Conservation (phyloP, 2,113 vertebrate species). For the Microcebus ravelobensis region DNA sequence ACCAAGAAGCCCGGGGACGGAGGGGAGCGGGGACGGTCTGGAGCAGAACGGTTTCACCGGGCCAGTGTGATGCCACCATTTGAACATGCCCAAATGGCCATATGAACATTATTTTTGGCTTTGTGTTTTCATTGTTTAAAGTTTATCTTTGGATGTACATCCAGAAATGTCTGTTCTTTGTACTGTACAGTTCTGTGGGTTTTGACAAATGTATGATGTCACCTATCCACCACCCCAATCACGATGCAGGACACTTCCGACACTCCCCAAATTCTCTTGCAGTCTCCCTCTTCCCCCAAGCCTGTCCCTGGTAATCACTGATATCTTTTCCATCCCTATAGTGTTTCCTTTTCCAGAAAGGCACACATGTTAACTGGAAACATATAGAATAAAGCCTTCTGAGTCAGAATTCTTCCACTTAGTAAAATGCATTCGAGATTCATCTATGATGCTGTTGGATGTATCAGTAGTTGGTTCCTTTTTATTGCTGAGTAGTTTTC, state of each 20-base stretch:
- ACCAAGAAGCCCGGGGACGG: neutral
- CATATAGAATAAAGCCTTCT: neutral
- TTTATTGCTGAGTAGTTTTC: neutral
- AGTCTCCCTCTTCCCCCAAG: neutral
- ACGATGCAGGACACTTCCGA: too few species aligned
- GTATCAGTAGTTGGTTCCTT: neutral
- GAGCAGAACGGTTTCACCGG: neutral
- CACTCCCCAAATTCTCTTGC: neutral
- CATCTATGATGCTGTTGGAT: neutral
- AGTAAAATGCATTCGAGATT: neutral
- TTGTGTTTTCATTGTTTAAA: neutral
- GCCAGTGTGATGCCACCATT: accelerated
- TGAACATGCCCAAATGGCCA: neutral
- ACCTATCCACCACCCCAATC: accelerated
- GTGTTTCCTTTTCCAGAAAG: neutral
- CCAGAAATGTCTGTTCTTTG: neutral
- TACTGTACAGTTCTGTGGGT: neutral
- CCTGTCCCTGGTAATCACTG: neutral
- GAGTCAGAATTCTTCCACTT: neutral
- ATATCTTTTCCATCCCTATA: accelerated
- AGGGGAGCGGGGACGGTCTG: too few species aligned
- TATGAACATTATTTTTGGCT: neutral
- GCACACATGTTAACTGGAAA: neutral
- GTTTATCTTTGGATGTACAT: neutral
- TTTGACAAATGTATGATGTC: neutral